Conservation (phyloP, 2,888 invertebrate genomes). For the Lasioglossum marginatum region DNA sequence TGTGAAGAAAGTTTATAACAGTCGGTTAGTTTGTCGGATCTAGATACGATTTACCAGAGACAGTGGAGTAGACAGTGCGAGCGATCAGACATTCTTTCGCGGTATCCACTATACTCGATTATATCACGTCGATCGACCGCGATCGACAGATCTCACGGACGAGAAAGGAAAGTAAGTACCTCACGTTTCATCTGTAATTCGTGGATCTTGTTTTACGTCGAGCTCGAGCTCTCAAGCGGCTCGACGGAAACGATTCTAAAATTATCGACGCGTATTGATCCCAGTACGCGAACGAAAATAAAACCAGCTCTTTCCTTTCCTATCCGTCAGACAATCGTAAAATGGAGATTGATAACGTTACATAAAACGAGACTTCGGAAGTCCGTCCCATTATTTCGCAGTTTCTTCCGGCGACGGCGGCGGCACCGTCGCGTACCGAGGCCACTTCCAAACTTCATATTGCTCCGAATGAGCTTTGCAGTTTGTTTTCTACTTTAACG, state of each 20-base stretch:
- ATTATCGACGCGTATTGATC: slow-evolving; percentile 18
- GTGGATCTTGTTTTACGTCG: neutral
- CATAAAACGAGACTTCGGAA: neutral
- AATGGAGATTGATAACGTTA: slow-evolving; percentile 9
- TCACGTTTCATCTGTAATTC: neutral
- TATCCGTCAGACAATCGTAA: neutral
- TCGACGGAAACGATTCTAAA: slow-evolving; percentile 8
- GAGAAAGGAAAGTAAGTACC: neutral
- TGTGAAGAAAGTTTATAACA: slow-evolving; percentile 3
- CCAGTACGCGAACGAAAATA: neutral
- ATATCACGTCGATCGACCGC: slow-evolving; percentile 14
- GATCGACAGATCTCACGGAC: slow-evolving; percentile 11
- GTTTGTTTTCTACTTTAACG: neutral
- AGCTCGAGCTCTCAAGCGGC: neutral
- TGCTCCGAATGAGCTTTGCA: neutral
- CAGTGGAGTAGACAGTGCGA: neutral
- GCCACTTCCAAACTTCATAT: slow-evolving; percentile 1
- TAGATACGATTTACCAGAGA: neutral
- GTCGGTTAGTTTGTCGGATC: neutral
- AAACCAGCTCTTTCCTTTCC: neutral
- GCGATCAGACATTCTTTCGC: neutral
- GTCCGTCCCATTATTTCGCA: neutral
- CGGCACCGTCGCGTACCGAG: neutral
- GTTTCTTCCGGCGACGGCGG: neutral
- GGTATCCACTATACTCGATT: neutral